These are phyloP conservation scores for Suillia variegata DNA, from an alignment of 2,888 invertebrate genomes.

Conservation along the genomic window DNA sequence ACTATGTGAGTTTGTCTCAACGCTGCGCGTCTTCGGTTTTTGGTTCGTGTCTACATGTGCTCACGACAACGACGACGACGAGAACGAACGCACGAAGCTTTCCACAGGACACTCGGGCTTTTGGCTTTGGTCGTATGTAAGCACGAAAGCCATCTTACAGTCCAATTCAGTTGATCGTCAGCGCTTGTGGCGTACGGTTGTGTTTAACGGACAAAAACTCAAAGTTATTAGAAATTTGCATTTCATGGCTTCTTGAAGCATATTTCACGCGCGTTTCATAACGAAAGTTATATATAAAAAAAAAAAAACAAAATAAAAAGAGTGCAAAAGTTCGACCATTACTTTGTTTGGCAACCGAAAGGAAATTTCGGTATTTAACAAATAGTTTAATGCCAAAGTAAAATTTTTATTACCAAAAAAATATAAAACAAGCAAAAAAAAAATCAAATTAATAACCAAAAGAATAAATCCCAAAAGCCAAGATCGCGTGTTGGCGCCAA, in stretches of 20 bases:
- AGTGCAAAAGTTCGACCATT: neutral
- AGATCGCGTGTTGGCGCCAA: constrained; percentile 27
- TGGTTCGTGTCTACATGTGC: neutral
- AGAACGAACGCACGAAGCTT: no score
- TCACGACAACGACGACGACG: no score
- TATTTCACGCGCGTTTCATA: no score
- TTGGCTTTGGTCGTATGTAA: no score
- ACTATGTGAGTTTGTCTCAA: constrained; percentile 40
- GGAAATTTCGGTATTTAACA: constrained; percentile 25
- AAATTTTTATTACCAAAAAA: constrained; percentile 20
- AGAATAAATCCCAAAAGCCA: no score
- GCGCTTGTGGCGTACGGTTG: constrained; percentile 47
- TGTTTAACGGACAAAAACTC: neutral
- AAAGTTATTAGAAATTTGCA: neutral
- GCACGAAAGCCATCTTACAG: constrained; percentile 14
- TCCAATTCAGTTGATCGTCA: constrained; percentile 44
- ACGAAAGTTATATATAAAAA: no score
- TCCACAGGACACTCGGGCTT: no score
- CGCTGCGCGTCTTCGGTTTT: neutral
- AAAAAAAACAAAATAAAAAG: constrained; percentile 3
- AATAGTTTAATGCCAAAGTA: constrained; percentile 21
- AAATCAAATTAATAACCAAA: no score
- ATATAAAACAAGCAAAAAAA: no score
- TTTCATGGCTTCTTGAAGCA: no score
- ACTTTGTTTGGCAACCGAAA: neutral